Percentiles rank a stretch among this genome's conserved stretches.
Evolutionary conservation across 2,113 vertebrate species (phyloP).

Genomic region (Gopherus flavomarginatus): DNA sequence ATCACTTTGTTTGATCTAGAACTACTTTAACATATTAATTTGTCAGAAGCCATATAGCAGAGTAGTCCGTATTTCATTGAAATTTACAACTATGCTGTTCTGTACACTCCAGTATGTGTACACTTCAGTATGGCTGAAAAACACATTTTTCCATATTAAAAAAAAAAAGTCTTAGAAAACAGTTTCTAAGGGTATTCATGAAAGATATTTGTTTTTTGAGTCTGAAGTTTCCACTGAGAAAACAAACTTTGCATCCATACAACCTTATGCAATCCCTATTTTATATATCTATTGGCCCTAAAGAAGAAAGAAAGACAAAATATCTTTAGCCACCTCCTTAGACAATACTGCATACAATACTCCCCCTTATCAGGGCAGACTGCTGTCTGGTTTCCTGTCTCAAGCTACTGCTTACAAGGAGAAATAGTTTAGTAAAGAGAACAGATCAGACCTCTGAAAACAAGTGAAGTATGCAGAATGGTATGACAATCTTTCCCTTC

Average conservation of each 20-base stretch:
- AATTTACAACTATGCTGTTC: background rate
- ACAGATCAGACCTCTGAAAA: conserved; percentile 69
- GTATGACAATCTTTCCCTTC: conserved; percentile 46
- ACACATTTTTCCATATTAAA: background rate
- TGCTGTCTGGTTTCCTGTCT: conserved; percentile 89
- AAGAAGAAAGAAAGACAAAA: conserved; percentile 44
- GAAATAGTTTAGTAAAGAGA: conserved; percentile 71
- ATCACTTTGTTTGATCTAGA: conserved; percentile 23
- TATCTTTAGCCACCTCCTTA: conserved; percentile 60
- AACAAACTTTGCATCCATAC: background rate
- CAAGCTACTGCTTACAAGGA: conserved; percentile 79
- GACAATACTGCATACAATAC: conserved; percentile 70
- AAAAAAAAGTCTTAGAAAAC: background rate
- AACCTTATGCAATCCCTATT: background rate
- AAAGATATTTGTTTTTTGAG: background rate
- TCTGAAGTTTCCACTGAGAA: background rate
- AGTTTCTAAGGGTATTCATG: background rate
- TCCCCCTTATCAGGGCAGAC: conserved; percentile 78
- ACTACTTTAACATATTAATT: background rate
- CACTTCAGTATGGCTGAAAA: background rate
- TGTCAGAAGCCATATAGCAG: background rate
- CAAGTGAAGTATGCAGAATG: conserved; percentile 60
- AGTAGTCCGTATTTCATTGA: background rate
- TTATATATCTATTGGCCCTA: conserved; percentile 45
- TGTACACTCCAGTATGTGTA: background rate